These are phyloP conservation scores for Scomber japonicus DNA, from an alignment of 2,113 vertebrate species.

Conservation along the genomic window DNA sequence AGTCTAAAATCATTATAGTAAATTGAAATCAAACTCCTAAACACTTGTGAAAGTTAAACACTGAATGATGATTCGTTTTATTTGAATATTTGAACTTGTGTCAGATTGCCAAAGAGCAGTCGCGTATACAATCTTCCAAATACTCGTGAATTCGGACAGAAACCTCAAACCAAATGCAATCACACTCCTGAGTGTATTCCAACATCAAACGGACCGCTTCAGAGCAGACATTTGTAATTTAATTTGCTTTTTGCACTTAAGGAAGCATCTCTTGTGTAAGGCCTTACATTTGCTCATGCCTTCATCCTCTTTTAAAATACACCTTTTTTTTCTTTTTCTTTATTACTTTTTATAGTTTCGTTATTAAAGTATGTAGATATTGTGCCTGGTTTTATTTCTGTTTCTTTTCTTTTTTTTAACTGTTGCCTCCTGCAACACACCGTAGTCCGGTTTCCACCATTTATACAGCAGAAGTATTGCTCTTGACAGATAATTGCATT, in stretches of 20 bases:
- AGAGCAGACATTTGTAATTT: slow-evolving; percentile 86
- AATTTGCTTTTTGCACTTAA: slow-evolving; percentile 66
- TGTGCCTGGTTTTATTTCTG: slow-evolving; percentile 71
- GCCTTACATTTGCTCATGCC: slow-evolving; percentile 90
- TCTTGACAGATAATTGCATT: slow-evolving; percentile 77
- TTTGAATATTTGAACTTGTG: slow-evolving; percentile 39
- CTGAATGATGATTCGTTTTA: slow-evolving; percentile 22
- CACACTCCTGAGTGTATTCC: slow-evolving; percentile 78
- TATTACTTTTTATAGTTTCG: slow-evolving; percentile 38
- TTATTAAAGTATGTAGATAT: slow-evolving; percentile 58
- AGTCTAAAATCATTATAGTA: slow-evolving; percentile 7
- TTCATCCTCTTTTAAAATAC: slow-evolving; percentile 57
- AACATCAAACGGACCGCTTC: slow-evolving; percentile 80
- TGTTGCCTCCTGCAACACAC: slow-evolving; percentile 50
- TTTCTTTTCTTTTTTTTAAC: slow-evolving; percentile 11
- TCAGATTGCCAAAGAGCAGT: slow-evolving; percentile 81
- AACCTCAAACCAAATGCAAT: slow-evolving; percentile 67
- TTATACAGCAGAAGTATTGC: slow-evolving; percentile 63
- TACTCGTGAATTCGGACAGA: slow-evolving; percentile 69
- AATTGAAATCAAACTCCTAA: slow-evolving; percentile 43
- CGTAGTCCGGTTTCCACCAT: slow-evolving; percentile 64
- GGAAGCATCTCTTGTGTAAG: slow-evolving; percentile 80
- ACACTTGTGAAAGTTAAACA: slow-evolving; percentile 48
- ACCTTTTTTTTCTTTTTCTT: slow-evolving; percentile 44
- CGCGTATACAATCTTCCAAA: slow-evolving; percentile 72